Conservation (phyloP, 2,797 vertebrate species). For the Lutjanus argentimaculatus region DNA sequence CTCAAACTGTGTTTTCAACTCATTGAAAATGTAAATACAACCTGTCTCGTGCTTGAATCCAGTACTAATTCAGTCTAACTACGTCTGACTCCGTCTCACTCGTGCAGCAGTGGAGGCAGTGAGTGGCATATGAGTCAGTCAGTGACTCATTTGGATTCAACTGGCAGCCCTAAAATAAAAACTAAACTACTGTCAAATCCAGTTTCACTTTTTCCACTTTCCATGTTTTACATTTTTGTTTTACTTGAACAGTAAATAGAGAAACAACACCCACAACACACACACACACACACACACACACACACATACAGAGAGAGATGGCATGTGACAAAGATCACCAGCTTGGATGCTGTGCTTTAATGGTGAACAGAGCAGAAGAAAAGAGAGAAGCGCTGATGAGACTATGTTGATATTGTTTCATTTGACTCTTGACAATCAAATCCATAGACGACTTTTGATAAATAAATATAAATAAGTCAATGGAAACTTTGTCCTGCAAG, state of each 20-base stretch:
- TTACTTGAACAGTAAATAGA: slow-evolving; percentile 3
- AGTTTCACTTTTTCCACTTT: slow-evolving; percentile 31
- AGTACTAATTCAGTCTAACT: slow-evolving; percentile 15
- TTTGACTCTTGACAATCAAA: neutral
- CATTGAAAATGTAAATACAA: slow-evolving; percentile 5
- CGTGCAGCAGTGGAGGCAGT: slow-evolving; percentile 36
- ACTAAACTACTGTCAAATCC: neutral
- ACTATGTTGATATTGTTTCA: neutral
- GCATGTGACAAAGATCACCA: slow-evolving; percentile 14
- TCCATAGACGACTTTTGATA: neutral
- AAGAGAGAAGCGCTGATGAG: neutral
- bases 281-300: too few species aligned
- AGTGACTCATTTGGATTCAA: slow-evolving; percentile 56
- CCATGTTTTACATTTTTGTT: slow-evolving; percentile 19
- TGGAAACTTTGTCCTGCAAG: neutral
- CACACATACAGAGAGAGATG: neutral
- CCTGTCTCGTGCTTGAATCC: slow-evolving; percentile 11
- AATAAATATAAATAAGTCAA: neutral
- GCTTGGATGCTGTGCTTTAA: neutral
- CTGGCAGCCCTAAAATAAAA: slow-evolving; percentile 42
- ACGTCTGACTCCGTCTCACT: slow-evolving; percentile 39
- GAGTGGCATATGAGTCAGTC: slow-evolving; percentile 58
- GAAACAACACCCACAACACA: neutral
- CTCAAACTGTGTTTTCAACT: too few species aligned
- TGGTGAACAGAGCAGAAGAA: neutral